Base-by-base conservation (phyloP, 92 coral and sea anemone genomes). In the Paragorgia papillata region DNA sequence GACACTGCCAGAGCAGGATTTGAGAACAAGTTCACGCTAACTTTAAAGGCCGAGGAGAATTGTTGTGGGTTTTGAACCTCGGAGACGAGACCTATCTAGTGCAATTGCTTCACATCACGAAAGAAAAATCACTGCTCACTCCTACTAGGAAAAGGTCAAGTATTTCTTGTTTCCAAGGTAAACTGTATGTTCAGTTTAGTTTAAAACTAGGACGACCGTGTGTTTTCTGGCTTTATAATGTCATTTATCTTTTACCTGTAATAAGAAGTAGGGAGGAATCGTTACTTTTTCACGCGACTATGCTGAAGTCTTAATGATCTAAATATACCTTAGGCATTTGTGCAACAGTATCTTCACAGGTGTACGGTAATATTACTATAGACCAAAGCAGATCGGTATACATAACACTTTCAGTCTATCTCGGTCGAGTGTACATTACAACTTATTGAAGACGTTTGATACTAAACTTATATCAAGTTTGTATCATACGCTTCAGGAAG, bases 1-100 rank as follows among this genome's bases (percentile, higher is more conserved):
- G 77, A 70, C 77, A 70, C 77, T 70, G 77, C 77, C 77, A 70
- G 59, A 50, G 62, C 22, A 48, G 77, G 62, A 70, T 70, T 70
- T 70, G 44, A 70, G 48, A 50, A 49, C 35, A 33, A 15, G 57
- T 67, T 67, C 74, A 43, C 48, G 39, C 48, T 17, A 28, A 43
- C 48, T 20, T 26, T 17, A 28, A 32, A 67, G 7, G 17, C 53
- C 12, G n/a, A 46, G 53, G 2, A 2, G 17, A 46, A 15, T 37
- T 37, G n/a, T n/a, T n/a, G n/a, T n/a, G n/a, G n/a, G n/a, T n/a
- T n/a, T n/a, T n/a, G 43, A 37, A 4, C 43, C 43, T 46, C 53
- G 17, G 14, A 7, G 53, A n/a, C n/a, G 2, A 46, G 15, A 46
- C 53, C 15, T 9, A 7, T 7, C 12, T n/a, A 46, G 53, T 46